These are phyloP conservation scores for Dicyrtoma fusca DNA, from an alignment of 2,888 invertebrate species.

Conservation along the genomic window DNA sequence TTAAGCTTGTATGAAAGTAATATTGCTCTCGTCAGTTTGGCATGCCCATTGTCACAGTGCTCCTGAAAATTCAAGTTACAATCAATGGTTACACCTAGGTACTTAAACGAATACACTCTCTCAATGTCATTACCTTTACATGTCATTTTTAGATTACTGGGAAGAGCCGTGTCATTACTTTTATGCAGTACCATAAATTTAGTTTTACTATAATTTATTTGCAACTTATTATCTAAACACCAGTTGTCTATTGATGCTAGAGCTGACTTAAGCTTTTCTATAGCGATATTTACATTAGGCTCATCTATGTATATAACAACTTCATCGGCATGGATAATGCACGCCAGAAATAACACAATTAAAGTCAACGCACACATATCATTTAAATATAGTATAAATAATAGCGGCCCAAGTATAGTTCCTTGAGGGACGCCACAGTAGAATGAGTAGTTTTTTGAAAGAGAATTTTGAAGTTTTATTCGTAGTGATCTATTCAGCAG, in stretches of 20 bases:
- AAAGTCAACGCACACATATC: not conserved
- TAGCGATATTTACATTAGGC: not conserved
- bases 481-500: not conserved
- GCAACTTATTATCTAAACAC: not conserved
- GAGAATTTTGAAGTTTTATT: not conserved
- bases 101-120: conserved; percentile 19
- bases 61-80: conserved; percentile 7
- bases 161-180: not conserved
- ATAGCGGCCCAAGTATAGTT: not conserved
- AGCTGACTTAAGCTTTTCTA: not conserved
- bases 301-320: conserved; percentile 10
- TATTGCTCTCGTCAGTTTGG: not conserved
- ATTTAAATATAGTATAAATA: conserved; percentile 17
- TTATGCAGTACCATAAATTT: conserved; percentile 16
- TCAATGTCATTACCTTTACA: conserved; percentile 1
- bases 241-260: not conserved
- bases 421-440: conserved; percentile 17
- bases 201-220: conserved; percentile 9
- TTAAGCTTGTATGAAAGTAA: not conserved
- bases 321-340: conserved; percentile 13
- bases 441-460: not conserved
- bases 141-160: not conserved
- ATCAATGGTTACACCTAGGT: conserved; percentile 16
- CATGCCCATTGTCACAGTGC: not conserved
- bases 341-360: not conserved